phyloP scores from a whole-genome alignment of 2,113 vertebrate genomes.

The Pomatorhinus ruficollis region DNA sequence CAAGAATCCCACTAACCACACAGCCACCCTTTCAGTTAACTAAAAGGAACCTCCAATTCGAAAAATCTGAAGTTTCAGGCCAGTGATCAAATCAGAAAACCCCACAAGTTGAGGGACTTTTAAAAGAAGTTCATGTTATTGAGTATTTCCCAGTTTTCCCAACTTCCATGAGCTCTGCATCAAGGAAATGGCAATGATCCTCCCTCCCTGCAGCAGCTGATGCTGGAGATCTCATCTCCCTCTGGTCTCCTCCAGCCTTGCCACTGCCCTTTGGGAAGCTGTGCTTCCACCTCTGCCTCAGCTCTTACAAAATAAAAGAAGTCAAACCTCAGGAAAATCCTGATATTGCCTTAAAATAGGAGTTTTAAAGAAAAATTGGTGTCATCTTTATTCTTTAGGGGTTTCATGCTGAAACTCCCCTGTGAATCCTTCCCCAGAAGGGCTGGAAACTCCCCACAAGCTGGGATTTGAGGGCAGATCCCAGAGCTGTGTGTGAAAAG shows the following conservation, averaged over 20 bases:
- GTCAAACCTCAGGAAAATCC: not conserved
- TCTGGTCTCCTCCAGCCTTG: not conserved
- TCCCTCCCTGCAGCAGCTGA: not conserved
- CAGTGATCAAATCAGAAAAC: not conserved
- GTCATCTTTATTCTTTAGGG: not conserved
- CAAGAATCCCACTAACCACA: not conserved
- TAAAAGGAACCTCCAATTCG: not conserved
- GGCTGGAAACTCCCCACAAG: not conserved
- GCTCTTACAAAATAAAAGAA: not conserved
- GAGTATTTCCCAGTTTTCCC: not conserved
- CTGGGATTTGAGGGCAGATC: not conserved
- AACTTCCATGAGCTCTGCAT: not conserved
- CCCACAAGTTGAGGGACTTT: not conserved
- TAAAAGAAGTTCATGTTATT: not conserved
- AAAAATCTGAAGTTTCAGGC: not conserved
- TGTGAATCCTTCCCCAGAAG: not conserved
- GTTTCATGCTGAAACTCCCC: not conserved
- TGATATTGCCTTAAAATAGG: not conserved
- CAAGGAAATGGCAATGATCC: not conserved
- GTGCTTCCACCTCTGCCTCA: not conserved
- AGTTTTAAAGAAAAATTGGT: not conserved
- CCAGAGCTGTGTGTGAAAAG: not conserved
- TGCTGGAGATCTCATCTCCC: not conserved
- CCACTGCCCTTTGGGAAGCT: rapidly evolving
- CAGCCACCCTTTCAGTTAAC: not conserved